phyloP scores from a whole-genome alignment of 1,140 invertebrate species.

The Ganaspis sp. region DNA sequence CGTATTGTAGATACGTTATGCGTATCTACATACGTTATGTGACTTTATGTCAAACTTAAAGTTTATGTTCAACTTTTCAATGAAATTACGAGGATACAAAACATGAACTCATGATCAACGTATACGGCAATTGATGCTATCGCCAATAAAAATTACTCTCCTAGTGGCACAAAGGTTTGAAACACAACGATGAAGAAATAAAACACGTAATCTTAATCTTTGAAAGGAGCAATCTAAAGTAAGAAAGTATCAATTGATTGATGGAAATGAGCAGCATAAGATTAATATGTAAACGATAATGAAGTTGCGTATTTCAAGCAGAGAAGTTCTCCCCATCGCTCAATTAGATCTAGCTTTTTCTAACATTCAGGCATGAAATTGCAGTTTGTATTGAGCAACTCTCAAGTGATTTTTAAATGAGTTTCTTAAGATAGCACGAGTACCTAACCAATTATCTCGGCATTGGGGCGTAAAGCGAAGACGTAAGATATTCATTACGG shows the following conservation, averaged over 20 bases:
- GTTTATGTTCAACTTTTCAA: too few species aligned
- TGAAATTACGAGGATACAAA: too few species aligned
- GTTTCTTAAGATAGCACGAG: neutral
- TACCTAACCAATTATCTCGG: slow-evolving; percentile 9
- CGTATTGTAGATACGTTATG: too few species aligned
- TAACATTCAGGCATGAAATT: slow-evolving; percentile 3
- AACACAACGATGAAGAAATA: neutral
- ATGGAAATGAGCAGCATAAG: neutral
- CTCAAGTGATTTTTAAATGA: neutral
- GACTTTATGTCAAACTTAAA: too few species aligned
- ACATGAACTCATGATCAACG: too few species aligned
- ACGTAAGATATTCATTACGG: slow-evolving; percentile 20
- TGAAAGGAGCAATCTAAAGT: neutral
- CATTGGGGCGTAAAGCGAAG: slow-evolving; percentile 12
- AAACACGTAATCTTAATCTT: neutral
- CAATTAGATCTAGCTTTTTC: slow-evolving; percentile 8
- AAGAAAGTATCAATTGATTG: neutral
- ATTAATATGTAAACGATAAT: slow-evolving; percentile 4
- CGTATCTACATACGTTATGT: too few species aligned
- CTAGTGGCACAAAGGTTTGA: too few species aligned
- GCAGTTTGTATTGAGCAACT: slow-evolving; percentile 10
- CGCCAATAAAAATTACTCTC: too few species aligned
- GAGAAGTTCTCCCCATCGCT: slow-evolving; percentile 11
- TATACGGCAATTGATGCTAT: too few species aligned
- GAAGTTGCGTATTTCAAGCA: neutral